Evolutionary conservation across 2,797 vertebrate genomes (phyloP), one percentile per base, ranked within the genome.

Genomic region (Oreochromis grahami): DNA sequence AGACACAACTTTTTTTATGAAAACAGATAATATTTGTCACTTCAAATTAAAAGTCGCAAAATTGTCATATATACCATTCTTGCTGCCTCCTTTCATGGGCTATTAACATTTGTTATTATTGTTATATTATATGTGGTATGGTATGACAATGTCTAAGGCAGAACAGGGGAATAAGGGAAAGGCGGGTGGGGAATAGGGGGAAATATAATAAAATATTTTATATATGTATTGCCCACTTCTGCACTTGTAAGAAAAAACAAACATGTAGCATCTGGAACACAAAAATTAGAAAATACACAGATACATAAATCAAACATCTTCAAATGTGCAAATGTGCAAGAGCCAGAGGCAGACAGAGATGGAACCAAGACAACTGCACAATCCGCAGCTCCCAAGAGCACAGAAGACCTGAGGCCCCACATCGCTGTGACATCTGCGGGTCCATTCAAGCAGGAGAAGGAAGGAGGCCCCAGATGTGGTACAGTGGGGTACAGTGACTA

Each of bases 201-300:
- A 32, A 11, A 58, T 34, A 58, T 11, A 19, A 19, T 34, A 9
- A 34, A 58, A 58, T 3, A 19, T 19, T 56, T 0, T 15, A 56
- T 0, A 56, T 56, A 32, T 34, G 15, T 0, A 58, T 11, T 9
- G 26, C 55, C 0, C 15, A 58, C 0, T 58, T 32, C 15, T 32
- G 26, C 56, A 34, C 29, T 34, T 58, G 29, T 34, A 58, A 19
- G 56, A 58, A 58, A 58, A 58, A 58, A 58, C 5, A 58, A 58
- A 58, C 29, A 10, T 58, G 17, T 19, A 19, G 56, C 56, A 58
- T 1, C 29, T 63, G 58, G 0, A 63, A 63, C 32, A 63, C 58
- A 63, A n/a, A 63, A 38, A 63, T 13, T 0, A 38, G 58, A 63
- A 36, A 36, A 36, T 36, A 19, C 56, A 60, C 1, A 34, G 6